These are phyloP conservation scores for Parasteatoda tepidariorum DNA, from an alignment of 1,140 invertebrate species.

Conservation along the genomic window DNA sequence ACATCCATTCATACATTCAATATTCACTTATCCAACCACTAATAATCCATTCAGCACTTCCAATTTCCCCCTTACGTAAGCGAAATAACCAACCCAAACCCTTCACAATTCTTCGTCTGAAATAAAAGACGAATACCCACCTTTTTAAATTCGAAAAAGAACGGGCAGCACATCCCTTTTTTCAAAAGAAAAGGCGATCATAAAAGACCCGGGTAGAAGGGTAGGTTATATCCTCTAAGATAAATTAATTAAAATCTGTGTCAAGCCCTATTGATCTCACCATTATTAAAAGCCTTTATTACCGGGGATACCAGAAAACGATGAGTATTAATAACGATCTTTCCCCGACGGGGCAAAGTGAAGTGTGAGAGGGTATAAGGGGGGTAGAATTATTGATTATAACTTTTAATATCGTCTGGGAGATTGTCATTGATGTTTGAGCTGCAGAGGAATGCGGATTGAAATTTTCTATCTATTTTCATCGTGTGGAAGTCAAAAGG, in stretches of 20 bases:
- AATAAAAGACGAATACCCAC: conserved; percentile 17
- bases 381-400: conserved; percentile 32
- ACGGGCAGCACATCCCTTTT: too few relatives aligned
- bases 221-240: neutral
- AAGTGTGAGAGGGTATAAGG: neutral
- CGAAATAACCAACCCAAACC: too few relatives aligned
- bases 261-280: conserved; percentile 31
- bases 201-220: neutral
- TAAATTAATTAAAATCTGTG: conserved; percentile 57
- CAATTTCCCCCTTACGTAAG: too few relatives aligned
- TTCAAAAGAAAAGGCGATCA: neutral
- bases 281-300: conserved; percentile 52
- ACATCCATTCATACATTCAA: too few relatives aligned
- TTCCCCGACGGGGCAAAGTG: too few relatives aligned
- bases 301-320: conserved; percentile 1
- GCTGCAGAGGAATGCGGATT: neutral
- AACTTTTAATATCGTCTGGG: conserved; percentile 44
- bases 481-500: too few relatives aligned
- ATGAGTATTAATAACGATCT: conserved; percentile 35
- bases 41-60: too few relatives aligned
- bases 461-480: too few relatives aligned
- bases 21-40: too few relatives aligned
- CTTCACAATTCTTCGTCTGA: too few relatives aligned
- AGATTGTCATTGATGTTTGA: neutral
- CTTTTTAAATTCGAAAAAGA: too few relatives aligned